A percentile compares a stretch with the other conserved stretches of the same genome.
phyloP scores from a whole-genome alignment of 2,113 vertebrate species.

The Sinocyclocheilus anshuiensis region DNA sequence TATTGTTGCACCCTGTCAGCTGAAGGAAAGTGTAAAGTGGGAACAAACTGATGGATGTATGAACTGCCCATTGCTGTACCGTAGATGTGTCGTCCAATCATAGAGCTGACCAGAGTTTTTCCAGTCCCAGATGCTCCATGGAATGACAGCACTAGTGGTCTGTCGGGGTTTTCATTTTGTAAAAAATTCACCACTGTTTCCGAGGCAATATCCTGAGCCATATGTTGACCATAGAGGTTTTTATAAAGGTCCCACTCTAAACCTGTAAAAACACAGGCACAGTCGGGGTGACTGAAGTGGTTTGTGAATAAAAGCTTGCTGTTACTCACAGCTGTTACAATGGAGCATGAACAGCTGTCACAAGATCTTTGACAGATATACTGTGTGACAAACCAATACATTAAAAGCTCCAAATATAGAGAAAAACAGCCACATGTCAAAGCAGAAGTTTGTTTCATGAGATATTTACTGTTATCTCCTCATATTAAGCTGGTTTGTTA shows the following conservation, averaged over 20 bases:
- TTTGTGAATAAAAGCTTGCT: neutral
- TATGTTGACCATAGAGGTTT: constrained; percentile 86
- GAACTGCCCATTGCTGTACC: constrained; percentile 80
- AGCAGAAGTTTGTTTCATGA: neutral
- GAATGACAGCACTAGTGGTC: constrained; percentile 90
- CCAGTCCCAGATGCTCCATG: constrained; percentile 91
- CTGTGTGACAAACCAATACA: neutral
- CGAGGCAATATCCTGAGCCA: constrained; percentile 83
- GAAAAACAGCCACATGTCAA: neutral
- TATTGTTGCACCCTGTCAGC: constrained; percentile 74
- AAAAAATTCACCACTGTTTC: constrained; percentile 81
- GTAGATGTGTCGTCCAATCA: constrained; percentile 84
- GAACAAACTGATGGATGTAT: constrained; percentile 87
- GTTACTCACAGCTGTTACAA: neutral
- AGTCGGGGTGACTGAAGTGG: neutral
- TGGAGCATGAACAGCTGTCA: too few species aligned
- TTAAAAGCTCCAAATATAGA: neutral
- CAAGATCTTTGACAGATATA: too few species aligned
- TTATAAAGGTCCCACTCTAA: constrained; percentile 90
- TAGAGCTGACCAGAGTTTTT: constrained; percentile 87
- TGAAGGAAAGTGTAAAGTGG: constrained; percentile 86
- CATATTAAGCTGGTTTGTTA: neutral
- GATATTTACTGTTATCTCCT: neutral
- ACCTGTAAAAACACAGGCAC: constrained; percentile 68
- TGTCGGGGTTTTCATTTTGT: constrained; percentile 72